Evolutionary conservation across 53 echinoderm and acorn worm genomes (phyloP).

Genomic region (Antedon mediterranea): DNA sequence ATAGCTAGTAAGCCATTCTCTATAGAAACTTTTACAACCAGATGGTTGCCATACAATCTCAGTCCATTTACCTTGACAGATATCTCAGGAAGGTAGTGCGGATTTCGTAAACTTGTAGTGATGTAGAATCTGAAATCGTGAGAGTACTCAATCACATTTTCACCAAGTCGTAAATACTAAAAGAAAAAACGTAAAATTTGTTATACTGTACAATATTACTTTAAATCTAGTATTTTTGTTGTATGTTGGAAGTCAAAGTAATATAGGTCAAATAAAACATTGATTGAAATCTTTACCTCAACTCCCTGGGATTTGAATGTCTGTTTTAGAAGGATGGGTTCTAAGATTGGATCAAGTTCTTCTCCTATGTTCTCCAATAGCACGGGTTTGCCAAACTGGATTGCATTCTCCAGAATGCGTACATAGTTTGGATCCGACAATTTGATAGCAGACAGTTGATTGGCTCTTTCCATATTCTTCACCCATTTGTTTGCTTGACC

Average conservation of each 20-base stretch:
- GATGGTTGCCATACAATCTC: no score
- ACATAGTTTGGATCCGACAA: slow-evolving; percentile 91
- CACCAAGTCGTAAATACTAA: slow-evolving; percentile 80
- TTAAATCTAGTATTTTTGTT: no score
- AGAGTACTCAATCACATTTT: slow-evolving; percentile 93
- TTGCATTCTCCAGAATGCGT: slow-evolving; percentile 77
- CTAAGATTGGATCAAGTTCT: slow-evolving; percentile 82
- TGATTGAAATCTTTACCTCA: slow-evolving; percentile 33
- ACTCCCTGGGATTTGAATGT: slow-evolving; percentile 97
- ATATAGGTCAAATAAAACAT: no score
- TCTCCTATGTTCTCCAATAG: slow-evolving; percentile 91
- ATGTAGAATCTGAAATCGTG: slow-evolving; percentile 93
- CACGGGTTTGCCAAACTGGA: slow-evolving; percentile 99
- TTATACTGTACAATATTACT: no score
- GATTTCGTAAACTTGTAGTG: slow-evolving; percentile 68
- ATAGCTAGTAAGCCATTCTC: no score
- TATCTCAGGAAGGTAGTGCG: slow-evolving; percentile 92
- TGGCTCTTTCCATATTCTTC: slow-evolving; percentile 98
- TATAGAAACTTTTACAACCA: no score
- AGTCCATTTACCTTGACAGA: slow-evolving; percentile 76
- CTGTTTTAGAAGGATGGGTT: slow-evolving; percentile 83
- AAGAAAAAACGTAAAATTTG: background rate
- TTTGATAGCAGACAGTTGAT: slow-evolving; percentile 74
- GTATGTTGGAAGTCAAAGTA: no score
- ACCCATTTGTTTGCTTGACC: slow-evolving; percentile 99